phyloP scores from a whole-genome alignment of 2,888 invertebrate species.

The Tuta absoluta region DNA sequence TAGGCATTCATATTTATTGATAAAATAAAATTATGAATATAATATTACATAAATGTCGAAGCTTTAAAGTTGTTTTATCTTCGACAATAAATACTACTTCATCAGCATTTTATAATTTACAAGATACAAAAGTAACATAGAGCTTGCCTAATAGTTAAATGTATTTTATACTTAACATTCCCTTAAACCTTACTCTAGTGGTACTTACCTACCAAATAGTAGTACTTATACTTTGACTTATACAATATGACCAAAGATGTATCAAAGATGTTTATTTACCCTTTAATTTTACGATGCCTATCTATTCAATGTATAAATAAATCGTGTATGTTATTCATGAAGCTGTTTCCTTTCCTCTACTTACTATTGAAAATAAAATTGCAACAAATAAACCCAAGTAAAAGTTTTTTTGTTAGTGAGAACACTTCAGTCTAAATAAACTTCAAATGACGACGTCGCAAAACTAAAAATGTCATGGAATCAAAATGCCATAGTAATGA shows the following conservation, averaged over 20 bases:
- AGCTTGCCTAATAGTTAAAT: not conserved
- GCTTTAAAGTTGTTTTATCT: not conserved
- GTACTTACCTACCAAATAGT: not conserved
- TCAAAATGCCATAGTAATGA: too few species aligned
- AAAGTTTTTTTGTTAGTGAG: too few species aligned
- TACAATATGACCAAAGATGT: constrained; percentile 13
- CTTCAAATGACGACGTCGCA: too few species aligned
- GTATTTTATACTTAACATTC: not conserved
- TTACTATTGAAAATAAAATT: too few species aligned
- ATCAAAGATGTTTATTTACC: constrained; percentile 14
- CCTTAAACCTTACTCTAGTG: not conserved
- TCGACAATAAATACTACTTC: not conserved
- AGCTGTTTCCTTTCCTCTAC: not conserved
- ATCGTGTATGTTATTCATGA: not conserved
- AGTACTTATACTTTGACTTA: not conserved
- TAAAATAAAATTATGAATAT: not conserved
- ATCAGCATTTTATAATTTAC: not conserved
- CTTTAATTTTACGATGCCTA: not conserved
- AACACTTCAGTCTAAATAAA: too few species aligned
- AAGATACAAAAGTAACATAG: not conserved
- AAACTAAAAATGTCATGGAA: too few species aligned
- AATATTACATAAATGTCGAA: too few species aligned
- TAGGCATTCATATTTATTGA: not conserved
- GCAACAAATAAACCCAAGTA: too few species aligned
- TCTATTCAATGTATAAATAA: constrained; percentile 6